Evolutionary conservation across 2,888 invertebrate species (phyloP), one percentile per base, ranked within the genome.

Genomic region (Taenaris catops): DNA sequence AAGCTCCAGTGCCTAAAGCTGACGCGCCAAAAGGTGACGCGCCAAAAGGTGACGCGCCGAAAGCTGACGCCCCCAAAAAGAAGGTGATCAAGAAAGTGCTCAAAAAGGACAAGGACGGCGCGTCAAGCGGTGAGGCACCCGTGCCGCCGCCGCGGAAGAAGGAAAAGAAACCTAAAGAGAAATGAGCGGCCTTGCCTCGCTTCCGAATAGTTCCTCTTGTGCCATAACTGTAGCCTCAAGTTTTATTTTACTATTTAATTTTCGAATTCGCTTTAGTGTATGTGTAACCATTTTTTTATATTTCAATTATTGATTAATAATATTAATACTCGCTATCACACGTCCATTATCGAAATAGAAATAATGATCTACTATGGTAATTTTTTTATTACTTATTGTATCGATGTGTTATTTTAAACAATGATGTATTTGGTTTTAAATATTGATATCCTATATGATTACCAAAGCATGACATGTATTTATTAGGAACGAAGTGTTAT

Each of bases 81-180:
- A 83, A 81, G 45, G 39, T 75, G 19, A 67, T 80, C 3, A 89
- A 88, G 48, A 90, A 89, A 51, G 74, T 78, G 29, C 74, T 80
- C 11, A 89, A 89, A 55, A 89, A 89, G 51, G 83, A 67, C 54
- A 88, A 89, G 48, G 84, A 67, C 58, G 74, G 55, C 46, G 70
- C 57, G 40, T 42, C 59, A 34, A 46, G 58, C 43, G 71, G 58
- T 24, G 81, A 78, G 10, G 73, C 76, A 36, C 88, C 88, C 20
- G 87, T 88, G 33, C 88, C 88, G 48, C 88, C 88, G 50, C 88
- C 88, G 46, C 79, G 88, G 47, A 88, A 88, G 67, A 87, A 87
- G 68, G 86, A 84, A 64, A 87, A 87, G 70, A 88, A 87, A 53
- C 87, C 86, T 63, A 87, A 87, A 75, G 81, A 87, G 51, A 76